Evolutionary conservation across 2,888 invertebrate species (phyloP), one percentile per base, ranked within the genome.

Genomic region (Oeneis ivallda): DNA sequence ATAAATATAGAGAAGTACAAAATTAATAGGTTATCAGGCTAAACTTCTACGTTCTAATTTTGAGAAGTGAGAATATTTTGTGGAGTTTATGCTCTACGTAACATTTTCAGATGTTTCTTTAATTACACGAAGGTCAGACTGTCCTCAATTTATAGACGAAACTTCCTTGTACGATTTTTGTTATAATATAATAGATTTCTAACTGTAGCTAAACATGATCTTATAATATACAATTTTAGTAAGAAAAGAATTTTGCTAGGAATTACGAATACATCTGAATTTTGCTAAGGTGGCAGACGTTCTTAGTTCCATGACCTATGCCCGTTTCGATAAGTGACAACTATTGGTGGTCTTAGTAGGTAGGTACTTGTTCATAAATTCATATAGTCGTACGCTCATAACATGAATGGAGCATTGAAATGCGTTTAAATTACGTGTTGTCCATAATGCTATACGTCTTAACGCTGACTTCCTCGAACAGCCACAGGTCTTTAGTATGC

Each of bases 321-420:
- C n/a, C n/a, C n/a, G n/a, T n/a, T n/a, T n/a, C n/a, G n/a, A n/a
- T n/a, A n/a, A n/a, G n/a, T n/a, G n/a, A n/a, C n/a, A n/a, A n/a
- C 26, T 26, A 26, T 0, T 26, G 1, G 26, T 26, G 26, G 26
- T 26, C 26, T 26, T 26, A 4, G 26, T 26, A 26, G 26, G 3
- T 26, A 26, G 26, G 26, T 26, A 26, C 26, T 26, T 26, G 54
- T 54, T 56, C 41, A 56, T 56, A 17, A 13, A 56, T 37, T 41
- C 39, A 56, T 56, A 13, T 19, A 41, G 9, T 19, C n/a, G 41
- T 53, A 34, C 26, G 52, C 52, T 53, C 53, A 37, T 53, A 15
- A 53, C 15, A 37, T 56, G 56, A 56, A 39, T 41, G 41, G 41
- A 19, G 19, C 56, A 56, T 56, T 56, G 56, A 41, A 56, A 41